Evolutionary conservation across 1,140 invertebrate species (phyloP), one percentile per base, ranked within the genome.

Genomic region (Caenorhabditis remanei): DNA sequence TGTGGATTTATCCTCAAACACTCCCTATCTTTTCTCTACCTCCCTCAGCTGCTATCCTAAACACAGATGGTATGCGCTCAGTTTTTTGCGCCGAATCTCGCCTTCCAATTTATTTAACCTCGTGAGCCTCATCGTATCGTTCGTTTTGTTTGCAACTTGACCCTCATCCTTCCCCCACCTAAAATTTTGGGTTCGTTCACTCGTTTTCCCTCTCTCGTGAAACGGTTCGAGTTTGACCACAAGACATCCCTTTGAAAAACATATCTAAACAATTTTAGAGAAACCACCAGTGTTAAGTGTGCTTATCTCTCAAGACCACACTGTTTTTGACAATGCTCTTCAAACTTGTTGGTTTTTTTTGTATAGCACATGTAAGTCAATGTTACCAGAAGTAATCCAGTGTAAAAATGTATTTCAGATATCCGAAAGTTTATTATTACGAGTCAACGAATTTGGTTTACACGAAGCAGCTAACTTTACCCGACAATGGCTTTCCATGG

Each of bases 391-490:
- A 65, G 40, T 32, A 32, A 32, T 32, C 7, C 21, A 19, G 7
- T 58, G 1, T 65, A 7, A 65, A 2, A 7, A 32, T 16, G 50
- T 53, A 14, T 53, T 55, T 58, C 19, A 84, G 82, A 19, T 61
- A 84, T 40, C 56, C 82, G 53, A 58, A 58, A 58, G 82, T 84
- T 61, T 85, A 67, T 63, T 85, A 53, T 19, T 85, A 48, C 84
- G 87, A 56, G 75, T 88, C n/a, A 88, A 88, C 84, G 87, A 88
- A 63, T 82, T 85, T 63, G 87, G 87, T 79, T 55, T 88, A 21
- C 87, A 88, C 41, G 87, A 88, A 85, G 87, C 87, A 19, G 87
- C 87, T 24, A 88, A 88, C n/a, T 88, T 88, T 24, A 88, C 87
- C 2, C 63, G 87, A 61, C 87, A 88, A 83, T 88, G 87, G 87